Conservation (phyloP, 2,888 invertebrate genomes). For the Conistra vaccinii region DNA sequence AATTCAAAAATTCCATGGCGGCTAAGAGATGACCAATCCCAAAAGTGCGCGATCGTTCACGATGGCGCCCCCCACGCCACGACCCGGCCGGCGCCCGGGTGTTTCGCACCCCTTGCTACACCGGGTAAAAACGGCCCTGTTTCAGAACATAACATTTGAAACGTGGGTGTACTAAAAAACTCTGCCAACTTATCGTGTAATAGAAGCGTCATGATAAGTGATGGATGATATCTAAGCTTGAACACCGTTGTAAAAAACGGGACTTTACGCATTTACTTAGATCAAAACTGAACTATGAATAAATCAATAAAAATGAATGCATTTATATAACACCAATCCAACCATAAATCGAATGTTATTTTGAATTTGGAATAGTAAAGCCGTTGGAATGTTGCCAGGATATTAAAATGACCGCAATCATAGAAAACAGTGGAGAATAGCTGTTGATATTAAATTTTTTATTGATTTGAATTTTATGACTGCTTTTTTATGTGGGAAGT, state of each 20-base stretch:
- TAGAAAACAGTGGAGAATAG: slow-evolving; percentile 17
- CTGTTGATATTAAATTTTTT: slow-evolving; percentile 29
- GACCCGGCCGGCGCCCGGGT: too few species aligned
- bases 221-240: not conserved
- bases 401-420: slow-evolving; percentile 51
- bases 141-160: not conserved
- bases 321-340: slow-evolving; percentile 19
- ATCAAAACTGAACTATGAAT: not conserved
- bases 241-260: slow-evolving; percentile 1
- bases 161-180: not conserved
- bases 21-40: too few species aligned
- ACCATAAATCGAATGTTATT: slow-evolving; percentile 53
- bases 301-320: slow-evolving; percentile 27
- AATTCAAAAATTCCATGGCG: too few species aligned
- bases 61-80: too few species aligned
- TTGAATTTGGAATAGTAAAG: slow-evolving; percentile 42
- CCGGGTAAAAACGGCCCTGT: too few species aligned
- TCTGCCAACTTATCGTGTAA: not conserved
- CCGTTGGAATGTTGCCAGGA: slow-evolving; percentile 53
- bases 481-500: slow-evolving; percentile 17
- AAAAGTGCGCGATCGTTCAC: too few species aligned
- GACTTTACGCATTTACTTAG: not conserved
- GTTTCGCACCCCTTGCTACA: too few species aligned
- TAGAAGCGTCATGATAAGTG: not conserved
- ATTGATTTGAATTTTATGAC: slow-evolving; percentile 19